Evolutionary conservation across 2,113 vertebrate species (phyloP).

Genomic region (Paraplagusia blochii): DNA sequence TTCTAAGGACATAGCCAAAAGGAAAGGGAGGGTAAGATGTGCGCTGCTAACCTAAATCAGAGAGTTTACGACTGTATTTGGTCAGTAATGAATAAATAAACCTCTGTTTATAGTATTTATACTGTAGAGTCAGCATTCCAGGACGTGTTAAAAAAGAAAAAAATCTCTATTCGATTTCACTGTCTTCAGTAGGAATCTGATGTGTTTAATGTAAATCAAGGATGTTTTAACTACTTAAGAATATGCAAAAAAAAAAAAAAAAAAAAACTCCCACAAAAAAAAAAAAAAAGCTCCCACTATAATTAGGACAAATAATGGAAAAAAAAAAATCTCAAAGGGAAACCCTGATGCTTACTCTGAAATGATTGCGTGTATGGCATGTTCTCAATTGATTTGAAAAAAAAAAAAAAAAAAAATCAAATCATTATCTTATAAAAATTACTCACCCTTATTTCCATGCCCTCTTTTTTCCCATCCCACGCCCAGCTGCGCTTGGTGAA

Average conservation of each 20-base stretch:
- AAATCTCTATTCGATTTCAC: constrained; percentile 50
- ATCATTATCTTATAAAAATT: constrained; percentile 8
- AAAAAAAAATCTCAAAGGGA: neutral
- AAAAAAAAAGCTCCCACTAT: constrained; percentile 7
- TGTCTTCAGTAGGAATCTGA: constrained; percentile 37
- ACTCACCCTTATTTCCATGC: constrained; percentile 92
- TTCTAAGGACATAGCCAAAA: constrained; percentile 10
- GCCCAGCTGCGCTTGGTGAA: constrained; percentile 99
- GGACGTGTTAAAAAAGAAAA: constrained; percentile 43
- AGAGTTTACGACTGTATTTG: constrained; percentile 58
- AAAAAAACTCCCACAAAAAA: neutral
- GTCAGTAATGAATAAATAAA: constrained; percentile 73
- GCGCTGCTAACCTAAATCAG: constrained; percentile 61
- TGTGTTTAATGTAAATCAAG: constrained; percentile 18
- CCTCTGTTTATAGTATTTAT: constrained; percentile 59
- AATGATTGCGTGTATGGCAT: too few species aligned
- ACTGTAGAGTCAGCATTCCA: too few species aligned
- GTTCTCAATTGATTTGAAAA: too few species aligned
- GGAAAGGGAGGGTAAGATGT: constrained; percentile 29
- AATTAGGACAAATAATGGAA: constrained; percentile 23
- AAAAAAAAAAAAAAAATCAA: too few species aligned
- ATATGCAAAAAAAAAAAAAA: constrained; percentile 31
- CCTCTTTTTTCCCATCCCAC: constrained; percentile 98
- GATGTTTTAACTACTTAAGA: constrained; percentile 14
- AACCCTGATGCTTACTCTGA: too few species aligned